Conservation (phyloP, 2,113 vertebrate genomes). For the Donacobius atricapilla region DNA sequence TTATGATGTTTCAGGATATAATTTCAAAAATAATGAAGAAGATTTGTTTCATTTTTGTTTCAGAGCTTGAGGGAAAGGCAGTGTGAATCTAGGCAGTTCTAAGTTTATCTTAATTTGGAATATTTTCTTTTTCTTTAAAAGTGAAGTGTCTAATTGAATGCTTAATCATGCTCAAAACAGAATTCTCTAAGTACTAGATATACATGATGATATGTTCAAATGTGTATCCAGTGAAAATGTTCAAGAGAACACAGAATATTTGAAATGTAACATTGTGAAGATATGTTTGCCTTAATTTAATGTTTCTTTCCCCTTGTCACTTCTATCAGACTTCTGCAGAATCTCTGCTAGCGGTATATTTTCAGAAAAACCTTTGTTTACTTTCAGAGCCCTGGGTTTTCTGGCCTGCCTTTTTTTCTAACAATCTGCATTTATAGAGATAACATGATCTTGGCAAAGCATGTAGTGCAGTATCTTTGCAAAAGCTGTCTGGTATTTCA, state of each 20-base stretch:
- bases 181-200: not conserved
- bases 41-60: not conserved
- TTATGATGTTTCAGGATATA: not conserved
- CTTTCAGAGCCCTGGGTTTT: slow-evolving; percentile 8
- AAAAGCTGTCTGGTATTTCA: slow-evolving; percentile 42
- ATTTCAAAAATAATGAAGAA: not conserved
- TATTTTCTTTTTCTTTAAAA: not conserved
- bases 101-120: not conserved
- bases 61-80: not conserved
- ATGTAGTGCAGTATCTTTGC: slow-evolving; percentile 42
- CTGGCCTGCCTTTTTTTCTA: slow-evolving; percentile 35
- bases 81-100: not conserved
- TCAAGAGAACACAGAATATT: not conserved
- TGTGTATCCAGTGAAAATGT: not conserved
- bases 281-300: not conserved
- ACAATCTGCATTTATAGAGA: slow-evolving; percentile 57
- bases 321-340: not conserved
- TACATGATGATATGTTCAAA: not conserved
- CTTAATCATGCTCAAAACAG: not conserved
- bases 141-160: not conserved
- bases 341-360: not conserved
- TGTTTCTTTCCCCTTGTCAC: not conserved
- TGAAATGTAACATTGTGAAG: not conserved
- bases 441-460: slow-evolving; percentile 63
- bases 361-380: slow-evolving; percentile 16